phyloP scores from a whole-genome alignment of 2,888 invertebrate species.

The Ptychoptera contaminata region DNA sequence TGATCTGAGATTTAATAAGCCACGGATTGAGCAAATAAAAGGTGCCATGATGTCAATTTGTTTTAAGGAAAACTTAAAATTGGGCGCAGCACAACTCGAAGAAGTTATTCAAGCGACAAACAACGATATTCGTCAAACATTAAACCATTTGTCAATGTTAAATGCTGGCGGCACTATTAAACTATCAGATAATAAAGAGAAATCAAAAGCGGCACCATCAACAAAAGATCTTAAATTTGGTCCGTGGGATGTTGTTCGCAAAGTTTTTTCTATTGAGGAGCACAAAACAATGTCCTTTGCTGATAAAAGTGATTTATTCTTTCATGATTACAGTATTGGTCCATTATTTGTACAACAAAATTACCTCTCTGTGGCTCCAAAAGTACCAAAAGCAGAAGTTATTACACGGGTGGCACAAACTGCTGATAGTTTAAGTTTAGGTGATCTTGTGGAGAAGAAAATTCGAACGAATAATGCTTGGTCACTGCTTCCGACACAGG shows the following conservation, averaged over 20 bases:
- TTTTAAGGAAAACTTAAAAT: conserved; percentile 74
- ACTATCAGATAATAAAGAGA: conserved; percentile 37
- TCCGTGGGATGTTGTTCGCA: conserved; percentile 83
- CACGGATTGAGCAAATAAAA: conserved; percentile 79
- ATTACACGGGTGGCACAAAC: conserved; percentile 57
- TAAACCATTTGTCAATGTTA: conserved; percentile 79
- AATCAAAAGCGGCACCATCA: conserved; percentile 40
- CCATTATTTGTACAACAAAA: conserved; percentile 97
- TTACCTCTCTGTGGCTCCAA: conserved; percentile 69
- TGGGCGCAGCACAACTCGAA: conserved; percentile 57
- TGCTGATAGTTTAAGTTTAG: conserved; percentile 72
- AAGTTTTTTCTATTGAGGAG: conserved; percentile 70
- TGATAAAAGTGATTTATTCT: conserved; percentile 85
- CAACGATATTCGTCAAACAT: conserved; percentile 84
- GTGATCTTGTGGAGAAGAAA: conserved; percentile 68
- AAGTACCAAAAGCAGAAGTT: conserved; percentile 40
- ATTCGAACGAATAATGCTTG: conserved; percentile 72
- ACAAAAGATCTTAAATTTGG: conserved; percentile 79
- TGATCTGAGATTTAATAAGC: conserved; percentile 75
- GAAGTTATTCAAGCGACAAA: conserved; percentile 77
- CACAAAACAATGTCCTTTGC: conserved; percentile 60
- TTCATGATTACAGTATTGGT: conserved; percentile 91
- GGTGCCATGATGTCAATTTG: conserved; percentile 83
- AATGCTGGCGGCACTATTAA: conserved; percentile 40
- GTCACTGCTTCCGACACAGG: conserved; percentile 74